phyloP scores from a whole-genome alignment of 2,113 vertebrate species.

The Pangasianodon gigas region DNA sequence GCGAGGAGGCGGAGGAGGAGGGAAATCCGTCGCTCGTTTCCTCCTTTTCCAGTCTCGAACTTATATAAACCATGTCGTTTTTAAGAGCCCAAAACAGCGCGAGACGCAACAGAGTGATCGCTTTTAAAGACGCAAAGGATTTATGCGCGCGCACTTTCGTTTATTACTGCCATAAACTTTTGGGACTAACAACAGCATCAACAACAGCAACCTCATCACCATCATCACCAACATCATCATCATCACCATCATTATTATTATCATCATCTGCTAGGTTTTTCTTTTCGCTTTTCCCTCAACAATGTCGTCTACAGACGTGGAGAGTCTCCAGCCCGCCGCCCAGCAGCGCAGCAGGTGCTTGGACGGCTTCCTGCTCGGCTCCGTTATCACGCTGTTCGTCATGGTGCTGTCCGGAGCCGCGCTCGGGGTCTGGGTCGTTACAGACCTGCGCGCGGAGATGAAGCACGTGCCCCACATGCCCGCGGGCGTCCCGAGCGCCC shows the following conservation, averaged over 20 bases:
- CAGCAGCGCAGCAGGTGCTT: slow-evolving; percentile 49
- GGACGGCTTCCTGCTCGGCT: slow-evolving; percentile 61
- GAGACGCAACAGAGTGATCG: neutral
- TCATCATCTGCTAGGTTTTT: too few species aligned
- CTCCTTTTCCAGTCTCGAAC: neutral
- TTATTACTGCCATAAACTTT: neutral
- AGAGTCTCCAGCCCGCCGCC: slow-evolving; percentile 55
- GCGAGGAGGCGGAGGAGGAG: slow-evolving; percentile 5
- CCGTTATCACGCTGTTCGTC: slow-evolving; percentile 58
- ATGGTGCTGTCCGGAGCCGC: slow-evolving; percentile 43
- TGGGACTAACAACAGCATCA: neutral
- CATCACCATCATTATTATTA: too few species aligned
- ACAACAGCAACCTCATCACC: neutral
- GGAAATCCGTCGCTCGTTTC: slow-evolving; percentile 38
- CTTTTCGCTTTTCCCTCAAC: neutral
- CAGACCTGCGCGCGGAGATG: slow-evolving; percentile 16
- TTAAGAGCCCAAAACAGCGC: neutral
- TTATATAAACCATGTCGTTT: neutral
- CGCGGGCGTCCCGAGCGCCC: fast-evolving
- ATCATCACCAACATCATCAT: too few species aligned
- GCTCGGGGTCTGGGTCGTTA: slow-evolving; percentile 9
- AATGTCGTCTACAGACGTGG: slow-evolving; percentile 56
- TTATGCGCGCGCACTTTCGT: neutral
- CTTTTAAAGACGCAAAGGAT: neutral
- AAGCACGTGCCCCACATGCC: neutral